Conservation (phyloP, 2,888 invertebrate species). For the Drosophila fungiperda region DNA sequence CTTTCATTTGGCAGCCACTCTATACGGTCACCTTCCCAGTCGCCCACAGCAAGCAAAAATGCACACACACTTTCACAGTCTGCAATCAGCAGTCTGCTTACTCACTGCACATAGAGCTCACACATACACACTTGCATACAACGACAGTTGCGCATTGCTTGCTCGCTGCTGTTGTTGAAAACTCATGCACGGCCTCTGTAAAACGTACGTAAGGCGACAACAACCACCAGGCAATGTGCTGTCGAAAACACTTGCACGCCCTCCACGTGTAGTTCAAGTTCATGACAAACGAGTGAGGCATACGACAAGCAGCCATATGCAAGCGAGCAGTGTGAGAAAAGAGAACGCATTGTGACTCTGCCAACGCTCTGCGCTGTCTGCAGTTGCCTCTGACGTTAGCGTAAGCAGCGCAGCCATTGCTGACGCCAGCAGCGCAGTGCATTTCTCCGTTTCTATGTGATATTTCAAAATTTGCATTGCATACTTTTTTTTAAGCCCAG, state of each 20-base stretch:
- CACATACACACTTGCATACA: constrained; percentile 21
- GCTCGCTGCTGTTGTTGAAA: constrained; percentile 61
- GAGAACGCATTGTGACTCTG: constrained; percentile 18
- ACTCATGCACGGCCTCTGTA: constrained; percentile 71
- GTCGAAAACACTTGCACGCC: constrained; percentile 81
- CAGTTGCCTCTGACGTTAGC: constrained; percentile 38
- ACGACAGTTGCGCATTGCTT: constrained; percentile 58
- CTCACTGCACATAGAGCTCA: constrained; percentile 60
- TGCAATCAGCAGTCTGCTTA: constrained; percentile 56
- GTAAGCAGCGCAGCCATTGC: constrained; percentile 25
- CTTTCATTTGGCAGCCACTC: constrained; percentile 55
- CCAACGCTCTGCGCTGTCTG: constrained; percentile 31
- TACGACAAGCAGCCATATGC: constrained; percentile 37
- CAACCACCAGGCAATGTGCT: constrained; percentile 42
- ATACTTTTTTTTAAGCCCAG: constrained; percentile 57
- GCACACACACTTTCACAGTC: constrained; percentile 6
- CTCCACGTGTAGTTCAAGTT: constrained; percentile 86
- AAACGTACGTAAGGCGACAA: constrained; percentile 17
- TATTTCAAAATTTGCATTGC: constrained; percentile 56
- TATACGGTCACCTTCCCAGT: constrained; percentile 34
- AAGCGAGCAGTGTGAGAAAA: constrained; percentile 46
- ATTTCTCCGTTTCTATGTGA: constrained; percentile 36
- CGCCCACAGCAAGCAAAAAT: constrained; percentile 32
- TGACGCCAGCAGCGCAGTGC: constrained; percentile 57
- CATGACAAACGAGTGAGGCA: constrained; percentile 72